Evolutionary conservation across 2,797 vertebrate species (phyloP).

Genomic region (Eleutherodactylus coqui): DNA sequence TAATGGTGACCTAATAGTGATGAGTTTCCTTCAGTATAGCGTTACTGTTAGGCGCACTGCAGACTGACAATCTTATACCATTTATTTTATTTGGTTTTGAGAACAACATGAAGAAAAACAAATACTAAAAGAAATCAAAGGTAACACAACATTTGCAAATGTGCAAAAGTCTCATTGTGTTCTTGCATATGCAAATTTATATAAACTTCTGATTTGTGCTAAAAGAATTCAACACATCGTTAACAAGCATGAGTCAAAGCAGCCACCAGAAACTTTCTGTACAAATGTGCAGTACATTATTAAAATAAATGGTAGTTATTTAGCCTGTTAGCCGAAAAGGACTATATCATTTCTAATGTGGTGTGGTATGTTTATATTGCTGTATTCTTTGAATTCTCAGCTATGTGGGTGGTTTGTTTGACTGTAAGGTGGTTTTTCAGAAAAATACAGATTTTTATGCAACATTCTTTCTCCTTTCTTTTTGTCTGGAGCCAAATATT

Average conservation of each 20-base stretch:
- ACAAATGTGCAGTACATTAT: neutral
- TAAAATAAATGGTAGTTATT: neutral
- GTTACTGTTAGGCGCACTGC: no score
- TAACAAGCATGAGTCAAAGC: constrained; percentile 41
- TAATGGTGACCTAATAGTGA: no score
- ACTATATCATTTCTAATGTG: neutral
- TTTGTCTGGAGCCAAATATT: no score
- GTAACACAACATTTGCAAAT: constrained; percentile 35
- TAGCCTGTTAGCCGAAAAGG: neutral
- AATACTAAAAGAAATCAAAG: neutral
- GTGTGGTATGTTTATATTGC: no score
- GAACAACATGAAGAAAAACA: neutral
- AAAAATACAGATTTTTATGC: no score
- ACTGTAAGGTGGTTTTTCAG: no score
- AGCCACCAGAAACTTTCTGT: neutral
- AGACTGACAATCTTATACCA: no score
- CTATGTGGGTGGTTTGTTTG: no score
- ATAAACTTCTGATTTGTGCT: constrained; percentile 22
- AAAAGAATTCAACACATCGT: constrained; percentile 21
- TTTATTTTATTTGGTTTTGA: neutral
- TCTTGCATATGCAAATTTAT: constrained; percentile 15
- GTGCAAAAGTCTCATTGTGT: neutral
- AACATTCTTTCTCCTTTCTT: no score
- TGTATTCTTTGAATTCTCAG: no score
- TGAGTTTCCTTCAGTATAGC: no score